These are phyloP conservation scores for Vesta saturnalis DNA, from an alignment of 2,888 invertebrate genomes.

Conservation along the genomic window DNA sequence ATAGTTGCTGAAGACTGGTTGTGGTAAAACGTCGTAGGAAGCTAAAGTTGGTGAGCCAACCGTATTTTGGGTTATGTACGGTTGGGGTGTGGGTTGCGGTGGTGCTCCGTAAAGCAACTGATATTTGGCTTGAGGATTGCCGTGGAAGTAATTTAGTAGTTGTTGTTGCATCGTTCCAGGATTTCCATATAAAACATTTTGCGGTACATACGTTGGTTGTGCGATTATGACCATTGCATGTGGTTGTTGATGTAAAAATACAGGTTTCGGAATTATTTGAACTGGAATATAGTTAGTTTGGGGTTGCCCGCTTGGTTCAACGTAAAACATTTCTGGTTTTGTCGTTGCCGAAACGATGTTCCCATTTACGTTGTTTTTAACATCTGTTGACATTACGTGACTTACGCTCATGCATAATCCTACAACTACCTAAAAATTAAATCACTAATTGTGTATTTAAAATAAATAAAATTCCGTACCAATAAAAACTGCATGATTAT, in stretches of 20 bases:
- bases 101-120: conserved; percentile 46
- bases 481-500: conserved; percentile 39
- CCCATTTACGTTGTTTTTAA: conserved; percentile 31
- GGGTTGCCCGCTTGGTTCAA: conserved; percentile 15
- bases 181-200: conserved; percentile 49
- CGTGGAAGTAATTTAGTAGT: conserved; percentile 56
- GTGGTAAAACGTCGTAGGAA: conserved; percentile 33
- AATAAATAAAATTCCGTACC: conserved; percentile 29
- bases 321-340: conserved; percentile 42
- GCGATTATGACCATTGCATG: conserved; percentile 59
- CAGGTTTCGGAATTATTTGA: conserved; percentile 34
- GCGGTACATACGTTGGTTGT: conserved; percentile 55
- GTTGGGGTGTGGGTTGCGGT: conserved; percentile 35
- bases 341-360: conserved; percentile 43
- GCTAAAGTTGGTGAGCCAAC: conserved; percentile 35
- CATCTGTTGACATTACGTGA: conserved; percentile 24
- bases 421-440: conserved; percentile 36
- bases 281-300: conserved; percentile 22
- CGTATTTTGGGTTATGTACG: conserved; percentile 40
- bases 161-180: conserved; percentile 53
- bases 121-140: conserved; percentile 54
- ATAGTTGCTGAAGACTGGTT: conserved; percentile 16
- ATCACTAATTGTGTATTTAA: conserved; percentile 8
- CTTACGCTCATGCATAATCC: conserved; percentile 28
- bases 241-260: conserved; percentile 42